Evolutionary conservation across 2,888 invertebrate genomes (phyloP).

Genomic region (Boloria euphrosyne): DNA sequence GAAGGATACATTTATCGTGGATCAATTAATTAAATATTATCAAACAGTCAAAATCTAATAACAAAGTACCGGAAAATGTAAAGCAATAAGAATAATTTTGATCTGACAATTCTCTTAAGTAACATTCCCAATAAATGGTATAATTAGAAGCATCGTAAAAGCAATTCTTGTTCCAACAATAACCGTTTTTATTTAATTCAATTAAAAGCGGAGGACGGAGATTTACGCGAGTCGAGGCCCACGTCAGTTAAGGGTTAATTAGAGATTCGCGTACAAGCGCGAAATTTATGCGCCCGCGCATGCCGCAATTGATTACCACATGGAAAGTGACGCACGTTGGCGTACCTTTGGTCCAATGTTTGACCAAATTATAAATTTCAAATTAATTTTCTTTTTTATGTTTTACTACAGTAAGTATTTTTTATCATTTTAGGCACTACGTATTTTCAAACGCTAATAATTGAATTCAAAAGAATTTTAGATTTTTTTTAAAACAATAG

Average conservation of each 20-base stretch:
- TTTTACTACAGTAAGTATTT: too few species aligned
- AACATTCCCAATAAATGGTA: neutral
- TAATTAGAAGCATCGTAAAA: conserved; percentile 1
- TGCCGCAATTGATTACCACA: conserved; percentile 62
- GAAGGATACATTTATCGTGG: too few species aligned
- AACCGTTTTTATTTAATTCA: conserved; percentile 46
- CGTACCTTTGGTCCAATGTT: conserved; percentile 26
- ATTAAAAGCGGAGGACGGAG: conserved; percentile 62
- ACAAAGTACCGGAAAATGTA: too few species aligned
- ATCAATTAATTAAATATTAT: too few species aligned
- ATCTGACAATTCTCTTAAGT: too few species aligned
- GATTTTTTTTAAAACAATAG: neutral
- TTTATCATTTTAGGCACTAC: too few species aligned
- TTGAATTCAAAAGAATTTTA: neutral
- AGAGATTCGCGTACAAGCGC: conserved; percentile 63
- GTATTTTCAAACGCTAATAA: too few species aligned
- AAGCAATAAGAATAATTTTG: too few species aligned
- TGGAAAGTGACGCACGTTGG: conserved; percentile 47
- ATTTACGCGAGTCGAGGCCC: conserved; percentile 60
- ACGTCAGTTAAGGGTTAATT: conserved; percentile 74
- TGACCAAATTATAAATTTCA: neutral
- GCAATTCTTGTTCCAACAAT: conserved; percentile 12
- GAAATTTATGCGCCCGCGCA: conserved; percentile 63
- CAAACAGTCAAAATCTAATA: too few species aligned
- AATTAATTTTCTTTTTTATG: neutral